Evolutionary conservation across 2,888 invertebrate genomes (phyloP), one percentile per base, ranked within the genome.

Genomic region (Salpingus planirostris): DNA sequence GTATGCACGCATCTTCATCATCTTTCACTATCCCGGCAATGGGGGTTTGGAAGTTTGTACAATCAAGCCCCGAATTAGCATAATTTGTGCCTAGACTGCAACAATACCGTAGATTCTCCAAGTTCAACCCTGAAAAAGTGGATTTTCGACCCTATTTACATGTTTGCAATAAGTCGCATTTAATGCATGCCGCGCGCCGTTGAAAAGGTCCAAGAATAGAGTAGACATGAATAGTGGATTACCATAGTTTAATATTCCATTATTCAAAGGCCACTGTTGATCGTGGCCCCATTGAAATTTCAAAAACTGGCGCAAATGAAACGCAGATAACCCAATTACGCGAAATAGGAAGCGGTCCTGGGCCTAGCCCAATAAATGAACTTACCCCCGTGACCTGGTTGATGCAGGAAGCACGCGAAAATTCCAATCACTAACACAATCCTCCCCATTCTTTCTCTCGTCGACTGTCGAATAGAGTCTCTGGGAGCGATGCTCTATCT

Each of bases 1-100:
- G 73, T 22, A 76, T 54, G 44, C 82, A 82, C 1, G 72, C 54
- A 2, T 68, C 67, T 46, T 78, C 75, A 52, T 77, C 74, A 21
- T 71, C 65, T 3, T 66, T 59, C 1, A 71, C 60, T 27, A 80
- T 67, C 10, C 68, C 72, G 1, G 66, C 52, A 22, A 76, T 68
- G 1, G 76, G 59, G 7, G 60, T 44, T 44, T 55, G 44, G 35
- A 60, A 58, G 29, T 42, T 47, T 22, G 44, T 46, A 34, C 65
- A 65, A 36, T 50, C 48, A 14, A 51, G 42, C 18, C 55, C 57
- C 18, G 50, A 52, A 26, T 50, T 49, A n/a, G 62, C 57, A 46
- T 58, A 57, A 40, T 59, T 59, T 24, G 54, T 54, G 3, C 65
- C 65, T 29, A 60, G 40, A 33, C 43, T 50, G 38, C 65, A 65